Conservation (phyloP, 1,140 invertebrate species). For the Drosophila pallidifrons region DNA sequence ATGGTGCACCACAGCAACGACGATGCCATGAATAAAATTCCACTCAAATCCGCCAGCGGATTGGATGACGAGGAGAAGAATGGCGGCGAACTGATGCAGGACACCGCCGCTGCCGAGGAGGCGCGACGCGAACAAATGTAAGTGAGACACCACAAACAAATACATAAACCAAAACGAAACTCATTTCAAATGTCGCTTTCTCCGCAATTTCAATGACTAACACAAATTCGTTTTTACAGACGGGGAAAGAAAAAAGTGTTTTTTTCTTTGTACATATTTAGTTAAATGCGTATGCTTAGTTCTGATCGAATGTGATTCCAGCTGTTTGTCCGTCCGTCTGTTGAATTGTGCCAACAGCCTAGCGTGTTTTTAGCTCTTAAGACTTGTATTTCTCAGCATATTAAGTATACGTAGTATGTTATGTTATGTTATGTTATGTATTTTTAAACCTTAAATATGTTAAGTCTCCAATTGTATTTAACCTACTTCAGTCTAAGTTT, state of each 20-base stretch:
- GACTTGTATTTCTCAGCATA: background rate
- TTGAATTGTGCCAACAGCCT: background rate
- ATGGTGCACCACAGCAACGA: slow-evolving; percentile 83
- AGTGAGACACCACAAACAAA: slow-evolving; percentile 21
- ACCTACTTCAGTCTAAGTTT: background rate
- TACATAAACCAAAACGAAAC: background rate
- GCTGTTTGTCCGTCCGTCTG: background rate
- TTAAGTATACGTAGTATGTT: background rate
- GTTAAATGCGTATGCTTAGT: background rate
- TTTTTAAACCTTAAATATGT: too few species aligned
- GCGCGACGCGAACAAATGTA: slow-evolving; percentile 79
- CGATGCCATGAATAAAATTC: slow-evolving; percentile 84
- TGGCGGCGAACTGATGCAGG: slow-evolving; percentile 79
- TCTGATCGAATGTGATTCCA: background rate
- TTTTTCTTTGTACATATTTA: background rate
- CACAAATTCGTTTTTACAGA: background rate
- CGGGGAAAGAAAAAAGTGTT: background rate
- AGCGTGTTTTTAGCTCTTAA: background rate
- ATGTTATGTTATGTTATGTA: too few species aligned
- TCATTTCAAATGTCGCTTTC: slow-evolving; percentile 12
- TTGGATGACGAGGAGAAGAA: slow-evolving; percentile 81
- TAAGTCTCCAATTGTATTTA: too few species aligned
- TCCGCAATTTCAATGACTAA: slow-evolving; percentile 20
- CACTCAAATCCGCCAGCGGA: slow-evolving; percentile 74
- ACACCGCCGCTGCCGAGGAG: slow-evolving; percentile 77